Base-by-base conservation (phyloP, 1,140 invertebrate genomes). In the Eurosta solidaginis region DNA sequence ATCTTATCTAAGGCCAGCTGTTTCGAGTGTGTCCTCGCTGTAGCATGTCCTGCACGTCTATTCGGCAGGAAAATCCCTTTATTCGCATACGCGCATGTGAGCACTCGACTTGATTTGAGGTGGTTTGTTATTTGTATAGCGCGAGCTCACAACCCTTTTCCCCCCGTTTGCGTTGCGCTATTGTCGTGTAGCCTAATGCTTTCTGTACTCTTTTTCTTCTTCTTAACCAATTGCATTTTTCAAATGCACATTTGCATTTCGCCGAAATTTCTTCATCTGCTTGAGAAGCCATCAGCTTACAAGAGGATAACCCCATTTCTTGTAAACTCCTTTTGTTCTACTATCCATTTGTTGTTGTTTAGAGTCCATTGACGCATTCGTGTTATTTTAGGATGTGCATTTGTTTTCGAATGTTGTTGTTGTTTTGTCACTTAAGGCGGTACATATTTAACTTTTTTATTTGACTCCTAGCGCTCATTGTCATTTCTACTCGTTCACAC, bases 1-100 rank as follows among this genome's bases (percentile, higher is more conserved):
- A 85, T 86, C 85, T 83, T 74, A 10, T 44, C 20, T 74, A 36
- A 25, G 40, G 42, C 45, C 59, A 63, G 44, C 29, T 77, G 59
- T 44, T 27, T 77, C 52, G 25, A 44, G 52, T 59, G 76, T 59
- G 50, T 52, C 52, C 49, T 44, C 2, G 40, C 25, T 42, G 33
- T 17, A 10, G 10, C 14, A 12, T 29, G 1, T 54, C 25, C 3
- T 36, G 17, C n/a, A 1, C 29, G 9, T 40, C 20, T 75, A 73
- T 59, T 79, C 78, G 63, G 73, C 74, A 76, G 78, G 78, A 76
- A 79, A 76, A 77, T 79, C 78, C 78, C 22, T 77, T 78, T 78
- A 75, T 45, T 47, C 73, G 22, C 73, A 47, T 74, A 33, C 27
- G n/a, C 12, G n/a, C 49, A n/a, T n/a, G n/a, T n/a, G n/a, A n/a